Conservation (phyloP, 2,113 vertebrate genomes). For the Poicephalus meyeri region DNA sequence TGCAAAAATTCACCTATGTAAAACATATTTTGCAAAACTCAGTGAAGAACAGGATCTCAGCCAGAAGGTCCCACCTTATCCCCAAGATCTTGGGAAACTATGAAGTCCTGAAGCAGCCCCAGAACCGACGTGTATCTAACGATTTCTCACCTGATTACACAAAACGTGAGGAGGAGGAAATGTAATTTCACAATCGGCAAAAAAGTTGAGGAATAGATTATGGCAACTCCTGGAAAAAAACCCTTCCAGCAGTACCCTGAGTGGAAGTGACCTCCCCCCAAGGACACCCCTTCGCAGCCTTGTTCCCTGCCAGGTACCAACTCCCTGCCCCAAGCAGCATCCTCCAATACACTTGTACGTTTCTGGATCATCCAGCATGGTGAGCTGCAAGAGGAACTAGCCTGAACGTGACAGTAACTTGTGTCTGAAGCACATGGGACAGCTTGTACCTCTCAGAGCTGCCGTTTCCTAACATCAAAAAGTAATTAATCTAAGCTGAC, state of each 20-base stretch:
- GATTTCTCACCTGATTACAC: constrained; percentile 1
- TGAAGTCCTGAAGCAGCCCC: background rate
- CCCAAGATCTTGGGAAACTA: background rate
- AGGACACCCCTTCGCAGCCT: background rate
- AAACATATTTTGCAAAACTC: background rate
- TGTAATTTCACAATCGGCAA: background rate
- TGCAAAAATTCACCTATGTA: background rate
- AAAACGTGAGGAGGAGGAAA: background rate
- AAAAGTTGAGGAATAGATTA: background rate
- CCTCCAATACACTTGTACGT: accelerated
- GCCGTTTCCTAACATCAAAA: constrained; percentile 15
- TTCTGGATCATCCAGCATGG: background rate
- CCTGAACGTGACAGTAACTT: background rate
- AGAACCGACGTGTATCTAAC: background rate
- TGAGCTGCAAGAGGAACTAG: background rate
- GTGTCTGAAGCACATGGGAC: background rate
- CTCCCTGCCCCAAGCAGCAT: background rate
- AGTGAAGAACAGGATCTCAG: background rate
- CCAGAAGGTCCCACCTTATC: background rate
- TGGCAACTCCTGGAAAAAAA: accelerated
- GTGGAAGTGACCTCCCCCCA: background rate
- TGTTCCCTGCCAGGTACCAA: background rate
- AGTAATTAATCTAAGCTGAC: constrained; percentile 26
- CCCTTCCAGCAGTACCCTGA: background rate
- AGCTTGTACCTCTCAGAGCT: constrained; percentile 6